Base-by-base conservation (phyloP, 2,797 vertebrate species). In the Gymnopithys bicolor region DNA sequence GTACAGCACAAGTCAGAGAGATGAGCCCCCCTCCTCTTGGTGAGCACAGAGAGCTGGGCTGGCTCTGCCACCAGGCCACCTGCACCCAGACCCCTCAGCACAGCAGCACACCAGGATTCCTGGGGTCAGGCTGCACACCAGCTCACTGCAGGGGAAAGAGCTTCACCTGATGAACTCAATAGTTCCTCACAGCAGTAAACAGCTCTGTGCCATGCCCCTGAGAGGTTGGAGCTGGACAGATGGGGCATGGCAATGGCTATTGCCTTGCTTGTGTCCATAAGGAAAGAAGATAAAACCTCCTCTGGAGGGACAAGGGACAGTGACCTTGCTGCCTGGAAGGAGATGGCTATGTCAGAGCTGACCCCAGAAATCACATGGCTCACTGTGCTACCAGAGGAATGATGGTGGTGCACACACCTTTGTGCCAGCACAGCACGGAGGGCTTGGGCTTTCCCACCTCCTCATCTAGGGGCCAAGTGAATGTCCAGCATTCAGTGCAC, bases 91-190 rank as follows among this genome's bases (percentile, higher is more conserved):
- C 14, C 66, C 58, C 70, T 41, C 5, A 5, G 70, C 49, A 46
- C 52, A 45, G 66, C 39, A 63, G 39, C 33, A 23, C 5, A 32
- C 0, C 52, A 35, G 74, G 56, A 46, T 21, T 43, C 7, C 1
- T 0, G 7, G 66, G 78, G 62, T 70, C 56, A 68, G 73, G 52
- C 35, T 0, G 0, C 11, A 27, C 0, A 0, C 39, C 85, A 52
- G 37, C 52, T 37, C 39, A 2, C 39, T 19, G 3, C 0, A 0
- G 10, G 28, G 55, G 1, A 69, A 62, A 0, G 3, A 81, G 52
- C 46, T 52, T 25, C 53, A 74, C 66, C 43, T 27, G 52, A 13
- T 15, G 32, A 67, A 51, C 43, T 35, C 48, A 49, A 17, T 4
- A 62, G 37, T 56, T 77, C 19, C 33, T 48, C 74, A 25, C 14